Evolutionary conservation across 1,140 invertebrate genomes (phyloP).

Genomic region (Camponotus pennsylvanicus): DNA sequence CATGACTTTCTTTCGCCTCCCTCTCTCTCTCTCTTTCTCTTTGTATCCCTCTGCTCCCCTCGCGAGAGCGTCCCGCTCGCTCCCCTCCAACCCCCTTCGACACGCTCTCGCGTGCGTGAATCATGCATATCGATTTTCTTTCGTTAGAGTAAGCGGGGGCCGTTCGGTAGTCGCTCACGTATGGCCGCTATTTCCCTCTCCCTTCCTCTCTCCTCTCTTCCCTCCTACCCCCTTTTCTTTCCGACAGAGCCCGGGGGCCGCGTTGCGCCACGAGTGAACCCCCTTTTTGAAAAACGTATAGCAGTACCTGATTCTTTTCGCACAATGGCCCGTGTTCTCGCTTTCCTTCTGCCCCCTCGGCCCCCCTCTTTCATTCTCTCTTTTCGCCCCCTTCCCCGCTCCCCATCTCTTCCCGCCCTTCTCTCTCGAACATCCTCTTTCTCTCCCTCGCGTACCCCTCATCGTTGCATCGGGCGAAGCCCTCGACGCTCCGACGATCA

Average conservation of each 20-base stretch:
- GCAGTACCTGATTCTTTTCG: slow-evolving; percentile 78
- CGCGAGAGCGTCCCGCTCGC: slow-evolving; percentile 46
- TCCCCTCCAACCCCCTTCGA: slow-evolving; percentile 64
- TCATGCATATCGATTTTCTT: slow-evolving; percentile 87
- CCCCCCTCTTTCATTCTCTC: no score
- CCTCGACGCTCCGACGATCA: slow-evolving; percentile 45
- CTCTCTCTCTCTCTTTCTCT: slow-evolving; percentile 48
- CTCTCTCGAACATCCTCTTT: slow-evolving; percentile 49
- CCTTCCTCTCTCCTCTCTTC: slow-evolving; percentile 14
- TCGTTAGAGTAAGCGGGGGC: slow-evolving; percentile 70
- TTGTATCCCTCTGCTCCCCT: slow-evolving; percentile 47
- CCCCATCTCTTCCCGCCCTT: neutral
- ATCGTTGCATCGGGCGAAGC: slow-evolving; percentile 36
- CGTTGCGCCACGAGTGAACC: slow-evolving; percentile 59
- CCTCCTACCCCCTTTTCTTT: slow-evolving; percentile 63
- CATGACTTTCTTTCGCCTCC: slow-evolving; percentile 21
- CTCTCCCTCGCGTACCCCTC: slow-evolving; percentile 6
- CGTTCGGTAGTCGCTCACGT: slow-evolving; percentile 62
- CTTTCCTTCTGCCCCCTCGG: slow-evolving; percentile 62
- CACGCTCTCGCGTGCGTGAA: slow-evolving; percentile 82
- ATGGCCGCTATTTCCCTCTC: slow-evolving; percentile 38
- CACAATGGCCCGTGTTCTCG: slow-evolving; percentile 77
- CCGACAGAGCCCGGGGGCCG: slow-evolving; percentile 71
- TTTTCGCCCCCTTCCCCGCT: no score
- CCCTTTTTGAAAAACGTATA: slow-evolving; percentile 75